Evolutionary conservation across 2,797 vertebrate genomes (phyloP).

Genomic region (Saxicola maurus): DNA sequence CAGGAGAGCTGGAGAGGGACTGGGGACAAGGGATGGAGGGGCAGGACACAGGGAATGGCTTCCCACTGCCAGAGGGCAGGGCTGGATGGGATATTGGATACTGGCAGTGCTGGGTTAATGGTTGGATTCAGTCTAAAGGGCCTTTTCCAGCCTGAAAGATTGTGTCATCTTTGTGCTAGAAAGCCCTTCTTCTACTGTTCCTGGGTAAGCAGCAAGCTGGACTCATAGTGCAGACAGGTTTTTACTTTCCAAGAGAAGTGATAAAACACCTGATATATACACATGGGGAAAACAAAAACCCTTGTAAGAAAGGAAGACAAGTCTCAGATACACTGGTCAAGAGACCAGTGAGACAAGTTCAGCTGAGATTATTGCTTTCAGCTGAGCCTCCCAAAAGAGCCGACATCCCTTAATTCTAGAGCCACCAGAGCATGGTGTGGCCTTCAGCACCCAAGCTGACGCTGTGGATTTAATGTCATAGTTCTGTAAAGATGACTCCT

Average conservation of each 20-base stretch:
- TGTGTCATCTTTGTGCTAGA: constrained; percentile 36
- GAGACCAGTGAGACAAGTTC: background rate
- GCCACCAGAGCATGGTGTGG: background rate
- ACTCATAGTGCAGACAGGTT: constrained; percentile 45
- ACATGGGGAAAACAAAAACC: accelerated
- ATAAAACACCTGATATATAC: constrained; percentile 60
- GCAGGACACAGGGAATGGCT: background rate
- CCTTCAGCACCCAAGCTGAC: background rate
- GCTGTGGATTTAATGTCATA: background rate
- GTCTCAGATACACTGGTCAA: too few relatives aligned
- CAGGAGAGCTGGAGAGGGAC: background rate
- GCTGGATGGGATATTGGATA: accelerated
- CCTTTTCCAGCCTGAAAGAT: background rate
- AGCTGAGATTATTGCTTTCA: background rate
- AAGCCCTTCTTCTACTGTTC: constrained; percentile 68
- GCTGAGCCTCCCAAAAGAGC: background rate
- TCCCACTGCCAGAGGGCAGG: background rate
- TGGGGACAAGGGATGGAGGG: background rate
- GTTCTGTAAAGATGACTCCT: background rate
- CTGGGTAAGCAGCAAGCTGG: constrained; percentile 73
- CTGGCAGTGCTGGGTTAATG: background rate
- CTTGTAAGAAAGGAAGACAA: background rate
- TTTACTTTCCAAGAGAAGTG: constrained; percentile 57
- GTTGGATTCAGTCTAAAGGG: background rate
- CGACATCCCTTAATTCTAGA: background rate